Base-by-base conservation (phyloP, 2,797 vertebrate species). In the Mastacembelus armatus region DNA sequence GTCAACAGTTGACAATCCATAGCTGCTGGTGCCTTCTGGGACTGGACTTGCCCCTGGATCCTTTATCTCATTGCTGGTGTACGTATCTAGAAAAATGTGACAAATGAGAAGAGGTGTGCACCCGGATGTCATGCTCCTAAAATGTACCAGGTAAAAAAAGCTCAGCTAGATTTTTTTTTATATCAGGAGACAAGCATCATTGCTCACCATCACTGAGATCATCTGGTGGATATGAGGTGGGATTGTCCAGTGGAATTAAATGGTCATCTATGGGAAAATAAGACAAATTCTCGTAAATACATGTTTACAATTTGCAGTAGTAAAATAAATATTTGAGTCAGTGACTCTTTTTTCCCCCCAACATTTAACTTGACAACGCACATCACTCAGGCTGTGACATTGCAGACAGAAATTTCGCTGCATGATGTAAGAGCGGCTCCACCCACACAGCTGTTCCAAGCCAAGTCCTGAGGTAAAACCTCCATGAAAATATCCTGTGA, bases 11-110 rank as follows among this genome's bases (percentile, higher is more conserved):
- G 70, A 14, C 2, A 14, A 18, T 27, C 52, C 87, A 7, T 63
- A 66, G n/a, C 66, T 84, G 4, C 88, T 89, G 48, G 45, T 78
- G 65, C 39, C 70, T 16, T 90, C 89, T 12, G 48, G 75, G 36
- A n/a, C 10, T 26, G 64, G 57, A 38, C 18, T 60, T 1, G 21
- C 30, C 22, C 66, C 64, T 0, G 3, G 71, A 26, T 71, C 58
- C 24, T 60, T 58, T 10, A 6, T 21, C 47, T 44, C 73, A 8
- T 43, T 26, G 15, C 63, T 42, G 44, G 73, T 9, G 6, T 65
- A 4, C 1, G 4, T 8, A 14, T 83, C 92, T 91, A 19, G 6
- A 35, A 26, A 43, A 44, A 26, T 30, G 47, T 33, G 16, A 60
- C 18, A 27, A 61, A 51, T 10, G 4, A 66, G 29, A 44, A 35